Base-by-base conservation (phyloP, 1,140 invertebrate species). In the Drosophila obscura region DNA sequence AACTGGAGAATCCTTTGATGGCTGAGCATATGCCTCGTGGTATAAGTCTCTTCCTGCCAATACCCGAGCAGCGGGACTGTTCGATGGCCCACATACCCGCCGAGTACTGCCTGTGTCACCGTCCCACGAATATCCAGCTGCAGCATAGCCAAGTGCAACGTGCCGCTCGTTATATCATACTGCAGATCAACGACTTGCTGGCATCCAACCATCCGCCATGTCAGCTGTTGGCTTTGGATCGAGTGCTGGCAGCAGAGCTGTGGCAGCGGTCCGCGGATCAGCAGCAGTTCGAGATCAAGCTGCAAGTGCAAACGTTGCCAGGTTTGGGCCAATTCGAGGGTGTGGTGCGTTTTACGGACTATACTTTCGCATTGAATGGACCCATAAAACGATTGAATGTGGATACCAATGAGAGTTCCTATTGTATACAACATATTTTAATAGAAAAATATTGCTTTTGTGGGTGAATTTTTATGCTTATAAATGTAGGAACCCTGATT, bases 401-500 rank as follows among this genome's bases (percentile, higher is more conserved):
- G 1, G 26, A 43, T 11, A 8, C 19, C 26, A 75, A 43, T 16
- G 31, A 50, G 0, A 39, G 35, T 3, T 66, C 55, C 1, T 28
- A 16, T 16, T 75, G 71, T 39, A 55, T 75, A 41, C 26, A 49
- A 1, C 59, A 75, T 26, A 53, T 53, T 39, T 22, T 74, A 13
- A 58, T 74, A 6, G 24, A 49, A 44, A 53, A 24, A 19, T 74
- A 59, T 50, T 75, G 73, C 28, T 59, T 55, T 60, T 75, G 61
- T 46, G 6, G 9, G 1, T 43, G 4, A 57, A 35, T 13, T 15
- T 31, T 19, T 19, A 15, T 6, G 0, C 28, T 2, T 2, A 9
- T 15, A 8, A 13, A 13, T 13, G 13, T 15, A 48, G 16, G 24
- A 8, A 4, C 7, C 16, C 4, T 26, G 4, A 11, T 43, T 15